Percentiles rank a stretch among this genome's conserved stretches.
Conservation (phyloP, 2,113 vertebrate genomes). For the Anser brachyrhynchus region DNA sequence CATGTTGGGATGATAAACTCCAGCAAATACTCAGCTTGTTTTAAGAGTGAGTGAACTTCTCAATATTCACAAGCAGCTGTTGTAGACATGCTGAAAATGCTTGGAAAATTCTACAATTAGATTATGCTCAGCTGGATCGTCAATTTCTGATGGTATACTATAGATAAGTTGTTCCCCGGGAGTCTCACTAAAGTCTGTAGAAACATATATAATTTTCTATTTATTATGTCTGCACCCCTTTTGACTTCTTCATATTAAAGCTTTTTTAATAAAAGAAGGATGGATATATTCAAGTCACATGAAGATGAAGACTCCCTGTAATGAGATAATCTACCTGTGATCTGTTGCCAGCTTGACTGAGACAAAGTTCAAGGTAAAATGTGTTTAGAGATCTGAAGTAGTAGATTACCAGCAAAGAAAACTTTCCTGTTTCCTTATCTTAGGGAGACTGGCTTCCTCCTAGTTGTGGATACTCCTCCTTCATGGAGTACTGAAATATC, state of each 20-base stretch:
- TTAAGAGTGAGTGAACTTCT: not conserved
- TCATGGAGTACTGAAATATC: not conserved
- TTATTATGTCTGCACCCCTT: not conserved
- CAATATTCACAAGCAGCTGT: not conserved
- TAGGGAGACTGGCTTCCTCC: conserved; percentile 30
- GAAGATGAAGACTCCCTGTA: not conserved
- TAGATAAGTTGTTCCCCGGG: not conserved
- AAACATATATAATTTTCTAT: not conserved
- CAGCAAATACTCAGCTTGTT: not conserved
- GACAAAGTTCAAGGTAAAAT: conserved; percentile 40
- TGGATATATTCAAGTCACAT: not conserved
- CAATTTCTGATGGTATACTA: not conserved
- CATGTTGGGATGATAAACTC: not conserved
- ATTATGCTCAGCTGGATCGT: not conserved
- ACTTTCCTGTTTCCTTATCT: conserved; percentile 52
- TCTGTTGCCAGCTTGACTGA: conserved; percentile 57
- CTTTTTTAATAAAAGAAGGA: not conserved
- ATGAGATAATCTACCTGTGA: conserved; percentile 46
- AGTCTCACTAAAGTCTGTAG: not conserved
- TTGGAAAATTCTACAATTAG: not conserved
- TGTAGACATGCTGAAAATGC: not conserved
- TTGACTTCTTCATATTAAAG: not conserved
- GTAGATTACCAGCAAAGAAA: conserved; percentile 47
- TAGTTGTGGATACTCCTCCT: conserved; percentile 8
- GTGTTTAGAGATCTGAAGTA: conserved; percentile 47